Base-by-base conservation (phyloP, 2,888 invertebrate species). In the Cyaniris semiargus region DNA sequence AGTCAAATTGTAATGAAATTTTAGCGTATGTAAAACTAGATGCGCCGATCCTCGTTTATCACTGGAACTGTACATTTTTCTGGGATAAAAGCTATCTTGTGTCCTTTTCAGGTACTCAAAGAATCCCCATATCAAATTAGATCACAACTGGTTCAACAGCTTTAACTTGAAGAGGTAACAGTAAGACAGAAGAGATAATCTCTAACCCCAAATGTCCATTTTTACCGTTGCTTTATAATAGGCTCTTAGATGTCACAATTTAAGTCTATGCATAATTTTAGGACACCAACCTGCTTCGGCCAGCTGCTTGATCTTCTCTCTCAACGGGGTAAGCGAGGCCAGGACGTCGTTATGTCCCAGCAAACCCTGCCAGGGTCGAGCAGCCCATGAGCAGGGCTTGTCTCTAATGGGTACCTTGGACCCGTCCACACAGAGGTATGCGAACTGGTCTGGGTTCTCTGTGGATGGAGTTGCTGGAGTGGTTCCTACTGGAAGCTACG, bases 331-430 rank as follows among this genome's bases (percentile, higher is more conserved):
- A 13, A 95, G 84, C 21, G 93, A 90, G 44, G 95, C 94, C 3
- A 94, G 86, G 0, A 95, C 92, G 78, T 95, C 96, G 15, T 95
- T 95, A 84, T 97, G 97, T 7, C 96, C 96, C 85, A 97, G 91
- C 82, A 96, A 95, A 15, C 97, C 97, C 85, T 96, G 97, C 97
- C 97, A 97, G n/a, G 97, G 97, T 78, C 97, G 94, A 0, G 97
- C 96, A 0, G 97, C 97, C 97, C 97, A 98, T 0, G 96, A 95
- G 85, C 97, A 98, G 3, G 94, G 86, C 70, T 95, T 95, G 5
- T 95, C 95, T 48, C 95, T 96, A 15, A 97, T 92, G 1, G 96
- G 95, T 0, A 95, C 95, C 83, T 96, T 96, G 7, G 95, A 95
- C 1, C 97, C 97, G 85, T 97, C 97, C 4, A 96, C 96, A 85